Evolutionary conservation across 2,888 invertebrate species (phyloP).

Genomic region (Drosophila yooni): DNA sequence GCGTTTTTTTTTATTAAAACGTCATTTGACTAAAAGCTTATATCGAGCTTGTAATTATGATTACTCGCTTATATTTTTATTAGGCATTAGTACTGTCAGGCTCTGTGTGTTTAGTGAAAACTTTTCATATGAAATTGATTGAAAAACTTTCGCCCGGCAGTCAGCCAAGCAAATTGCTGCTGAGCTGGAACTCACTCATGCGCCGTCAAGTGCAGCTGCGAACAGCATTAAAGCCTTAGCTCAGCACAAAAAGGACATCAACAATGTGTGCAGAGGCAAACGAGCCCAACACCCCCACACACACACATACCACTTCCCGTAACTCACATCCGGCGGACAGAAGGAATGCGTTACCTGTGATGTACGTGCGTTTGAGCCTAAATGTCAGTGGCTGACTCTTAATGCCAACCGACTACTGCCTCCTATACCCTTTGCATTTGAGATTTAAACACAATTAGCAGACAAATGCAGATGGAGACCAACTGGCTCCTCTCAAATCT

Average conservation of each 20-base stretch:
- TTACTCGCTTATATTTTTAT: slow-evolving; percentile 43
- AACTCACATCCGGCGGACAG: slow-evolving; percentile 3
- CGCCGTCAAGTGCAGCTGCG: slow-evolving; percentile 51
- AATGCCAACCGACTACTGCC: neutral
- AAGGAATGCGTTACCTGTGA: slow-evolving; percentile 17
- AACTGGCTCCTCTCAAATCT: slow-evolving; percentile 20
- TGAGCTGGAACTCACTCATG: slow-evolving; percentile 35
- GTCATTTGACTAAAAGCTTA: neutral
- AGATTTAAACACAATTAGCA: slow-evolving; percentile 60
- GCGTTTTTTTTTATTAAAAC: neutral
- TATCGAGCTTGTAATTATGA: slow-evolving; percentile 27
- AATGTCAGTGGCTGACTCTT: slow-evolving; percentile 6
- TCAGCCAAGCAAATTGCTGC: slow-evolving; percentile 16
- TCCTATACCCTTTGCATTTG: slow-evolving; percentile 54
- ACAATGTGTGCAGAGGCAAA: slow-evolving; percentile 31
- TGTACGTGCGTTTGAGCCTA: slow-evolving; percentile 31
- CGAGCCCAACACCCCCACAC: neutral
- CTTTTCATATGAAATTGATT: slow-evolving; percentile 77
- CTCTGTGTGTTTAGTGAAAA: slow-evolving; percentile 41
- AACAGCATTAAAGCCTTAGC: slow-evolving; percentile 26
- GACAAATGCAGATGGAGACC: slow-evolving; percentile 18
- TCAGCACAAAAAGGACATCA: slow-evolving; percentile 1
- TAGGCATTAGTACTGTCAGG: slow-evolving; percentile 42
- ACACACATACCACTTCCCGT: neutral
- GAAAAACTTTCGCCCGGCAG: slow-evolving; percentile 66